Evolutionary conservation across 2,888 invertebrate genomes (phyloP).

Genomic region (Heliconius cydno): DNA sequence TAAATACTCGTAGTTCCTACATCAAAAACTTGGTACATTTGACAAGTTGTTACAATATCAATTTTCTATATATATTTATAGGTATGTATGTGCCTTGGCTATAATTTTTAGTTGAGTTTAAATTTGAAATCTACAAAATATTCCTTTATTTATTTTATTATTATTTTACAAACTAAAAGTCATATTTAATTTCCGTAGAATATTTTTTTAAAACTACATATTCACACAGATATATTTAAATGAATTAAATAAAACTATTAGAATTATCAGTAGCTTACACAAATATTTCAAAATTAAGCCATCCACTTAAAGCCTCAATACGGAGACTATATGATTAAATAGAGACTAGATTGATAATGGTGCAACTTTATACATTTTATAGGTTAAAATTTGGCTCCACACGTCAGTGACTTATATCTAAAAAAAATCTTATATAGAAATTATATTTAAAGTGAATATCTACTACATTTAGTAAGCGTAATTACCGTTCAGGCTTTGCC

Average conservation of each 20-base stretch:
- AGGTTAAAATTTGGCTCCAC: conserved; percentile 25
- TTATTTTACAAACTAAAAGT: conserved; percentile 2
- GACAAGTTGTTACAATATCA: neutral
- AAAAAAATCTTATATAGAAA: conserved; percentile 17
- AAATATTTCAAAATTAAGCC: conserved; percentile 13
- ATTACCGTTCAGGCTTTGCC: conserved; percentile 69
- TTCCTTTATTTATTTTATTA: neutral
- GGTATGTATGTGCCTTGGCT: conserved; percentile 7
- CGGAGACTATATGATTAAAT: neutral
- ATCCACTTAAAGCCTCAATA: neutral
- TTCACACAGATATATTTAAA: neutral
- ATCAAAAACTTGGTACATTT: conserved; percentile 12
- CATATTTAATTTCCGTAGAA: neutral
- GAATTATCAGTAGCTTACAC: neutral
- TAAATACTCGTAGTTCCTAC: conserved; percentile 21
- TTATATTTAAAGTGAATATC: conserved; percentile 39
- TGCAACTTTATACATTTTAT: conserved; percentile 26
- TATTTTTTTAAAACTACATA: neutral
- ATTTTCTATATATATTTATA: neutral
- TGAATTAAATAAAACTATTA: neutral
- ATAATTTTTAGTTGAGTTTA: conserved; percentile 5
- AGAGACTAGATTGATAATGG: neutral
- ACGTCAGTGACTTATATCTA: conserved; percentile 15
- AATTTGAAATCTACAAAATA: conserved; percentile 18
- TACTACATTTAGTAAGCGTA: conserved; percentile 71